Percentiles rank a stretch among this genome's conserved stretches.
phyloP scores from a whole-genome alignment of 2,797 vertebrate species.

The Agapornis canus region DNA sequence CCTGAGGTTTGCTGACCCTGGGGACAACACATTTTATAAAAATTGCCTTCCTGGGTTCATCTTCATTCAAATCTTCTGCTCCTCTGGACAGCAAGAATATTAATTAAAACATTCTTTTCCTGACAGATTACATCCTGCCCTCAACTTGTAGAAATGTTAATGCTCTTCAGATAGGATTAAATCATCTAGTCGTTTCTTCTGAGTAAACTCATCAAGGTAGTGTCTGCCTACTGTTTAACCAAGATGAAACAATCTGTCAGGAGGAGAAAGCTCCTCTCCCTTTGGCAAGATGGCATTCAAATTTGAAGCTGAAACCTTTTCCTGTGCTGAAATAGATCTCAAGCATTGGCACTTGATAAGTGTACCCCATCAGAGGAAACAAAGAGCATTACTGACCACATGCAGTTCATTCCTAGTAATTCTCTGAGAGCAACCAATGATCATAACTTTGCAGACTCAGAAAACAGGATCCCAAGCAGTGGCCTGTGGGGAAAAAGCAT shows the following conservation, averaged over 20 bases:
- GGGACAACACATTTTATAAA: not conserved
- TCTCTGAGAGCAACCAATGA: fast-evolving
- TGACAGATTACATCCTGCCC: not conserved
- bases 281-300: not conserved
- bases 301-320: slow-evolving; percentile 1
- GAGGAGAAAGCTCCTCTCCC: not conserved
- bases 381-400: not conserved
- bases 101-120: not conserved
- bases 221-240: not conserved
- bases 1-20: not conserved
- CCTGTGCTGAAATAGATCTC: not conserved
- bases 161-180: slow-evolving; percentile 7
- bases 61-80: not conserved
- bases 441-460: not conserved
- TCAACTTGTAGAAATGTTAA: slow-evolving; percentile 11
- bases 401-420: not conserved
- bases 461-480: not conserved
- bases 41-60: not conserved
- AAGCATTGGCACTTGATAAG: not conserved
- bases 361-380: not conserved
- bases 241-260: not conserved
- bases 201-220: not conserved
- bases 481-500: not conserved
- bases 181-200: not conserved
- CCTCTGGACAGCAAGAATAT: not conserved